phyloP scores from a whole-genome alignment of 2,888 invertebrate species.

The Magallana nippona region DNA sequence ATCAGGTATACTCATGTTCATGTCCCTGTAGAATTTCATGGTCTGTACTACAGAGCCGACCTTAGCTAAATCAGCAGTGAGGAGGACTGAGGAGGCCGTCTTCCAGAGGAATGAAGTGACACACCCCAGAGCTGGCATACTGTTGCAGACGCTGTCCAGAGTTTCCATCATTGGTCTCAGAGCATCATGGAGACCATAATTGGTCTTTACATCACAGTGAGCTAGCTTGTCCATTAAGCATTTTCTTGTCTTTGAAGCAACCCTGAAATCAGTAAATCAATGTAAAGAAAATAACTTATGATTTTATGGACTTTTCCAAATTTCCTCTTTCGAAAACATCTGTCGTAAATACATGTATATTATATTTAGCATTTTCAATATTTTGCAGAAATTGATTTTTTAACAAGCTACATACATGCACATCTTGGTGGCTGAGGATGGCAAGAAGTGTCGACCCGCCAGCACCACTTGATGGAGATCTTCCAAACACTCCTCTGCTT shows the following conservation, averaged over 20 bases:
- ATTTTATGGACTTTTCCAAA: too few relatives aligned
- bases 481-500: constrained; percentile 38
- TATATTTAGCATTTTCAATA: too few relatives aligned
- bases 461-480: constrained; percentile 32
- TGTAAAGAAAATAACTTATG: background rate
- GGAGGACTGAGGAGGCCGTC: constrained; percentile 35
- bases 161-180: constrained; percentile 22
- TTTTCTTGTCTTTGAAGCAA: constrained; percentile 20
- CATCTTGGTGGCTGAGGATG: constrained; percentile 35
- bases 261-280: background rate
- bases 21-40: constrained; percentile 29
- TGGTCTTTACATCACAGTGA: constrained; percentile 32
- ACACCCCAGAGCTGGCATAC: constrained; percentile 37
- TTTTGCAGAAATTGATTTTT: background rate
- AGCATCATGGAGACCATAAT: background rate
- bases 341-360: too few relatives aligned
- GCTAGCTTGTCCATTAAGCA: constrained; percentile 41
- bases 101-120: constrained; percentile 47
- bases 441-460: constrained; percentile 37
- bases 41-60: constrained; percentile 31
- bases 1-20: constrained; percentile 11
- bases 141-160: constrained; percentile 34
- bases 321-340: too few relatives aligned
- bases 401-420: constrained; percentile 33
- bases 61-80: constrained; percentile 32